phyloP scores from a whole-genome alignment of 2,797 vertebrate species.

The Sebastes cheni region DNA sequence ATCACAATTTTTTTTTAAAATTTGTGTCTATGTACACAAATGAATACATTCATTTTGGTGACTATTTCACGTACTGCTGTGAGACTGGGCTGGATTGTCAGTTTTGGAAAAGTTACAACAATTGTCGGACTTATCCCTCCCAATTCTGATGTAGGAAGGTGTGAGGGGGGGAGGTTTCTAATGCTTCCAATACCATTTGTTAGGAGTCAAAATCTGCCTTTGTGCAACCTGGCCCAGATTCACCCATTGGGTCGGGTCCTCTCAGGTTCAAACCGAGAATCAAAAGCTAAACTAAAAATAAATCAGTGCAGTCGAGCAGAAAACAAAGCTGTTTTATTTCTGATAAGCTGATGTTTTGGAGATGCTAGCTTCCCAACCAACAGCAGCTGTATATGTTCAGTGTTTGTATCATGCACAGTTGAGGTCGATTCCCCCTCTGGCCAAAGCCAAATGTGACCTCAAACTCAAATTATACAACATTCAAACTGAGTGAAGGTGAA shows the following conservation, averaged over 20 bases:
- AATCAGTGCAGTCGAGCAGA: not conserved
- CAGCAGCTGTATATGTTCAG: not conserved
- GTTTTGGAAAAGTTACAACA: not conserved
- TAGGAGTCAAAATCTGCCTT: not conserved
- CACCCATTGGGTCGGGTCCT: not conserved
- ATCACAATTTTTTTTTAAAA: too few species aligned
- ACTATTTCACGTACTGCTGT: too few species aligned
- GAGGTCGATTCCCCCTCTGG: slow-evolving; percentile 3
- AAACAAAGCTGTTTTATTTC: not conserved
- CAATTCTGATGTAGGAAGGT: not conserved
- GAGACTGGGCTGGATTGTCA: too few species aligned
- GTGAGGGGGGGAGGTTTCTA: not conserved
- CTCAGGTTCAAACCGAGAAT: not conserved
- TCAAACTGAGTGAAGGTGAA: slow-evolving; percentile 24
- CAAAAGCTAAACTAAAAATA: not conserved
- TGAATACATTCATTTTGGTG: too few species aligned
- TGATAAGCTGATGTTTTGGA: not conserved
- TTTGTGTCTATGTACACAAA: too few species aligned
- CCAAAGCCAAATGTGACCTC: slow-evolving; percentile 20
- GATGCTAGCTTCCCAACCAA: not conserved
- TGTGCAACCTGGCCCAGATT: not conserved
- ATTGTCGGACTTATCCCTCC: not conserved
- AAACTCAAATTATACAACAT: slow-evolving; percentile 4
- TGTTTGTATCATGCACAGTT: slow-evolving; percentile 6
- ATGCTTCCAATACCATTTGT: not conserved